A percentile compares a stretch with the other conserved stretches of the same genome.
These are phyloP conservation scores for Elegia similella DNA, from an alignment of 2,888 invertebrate genomes.

Conservation along the genomic window DNA sequence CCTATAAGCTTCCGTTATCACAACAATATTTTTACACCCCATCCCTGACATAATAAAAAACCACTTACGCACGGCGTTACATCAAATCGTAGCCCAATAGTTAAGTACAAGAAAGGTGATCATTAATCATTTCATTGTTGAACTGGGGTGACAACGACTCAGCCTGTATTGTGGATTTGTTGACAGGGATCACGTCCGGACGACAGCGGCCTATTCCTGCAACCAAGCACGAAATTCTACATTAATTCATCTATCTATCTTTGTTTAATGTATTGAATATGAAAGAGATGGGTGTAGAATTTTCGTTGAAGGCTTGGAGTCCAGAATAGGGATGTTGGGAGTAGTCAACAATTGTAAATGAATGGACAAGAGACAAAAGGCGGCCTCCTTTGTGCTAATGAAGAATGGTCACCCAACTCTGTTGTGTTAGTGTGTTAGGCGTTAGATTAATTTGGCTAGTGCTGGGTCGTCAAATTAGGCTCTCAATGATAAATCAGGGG, in stretches of 20 bases:
- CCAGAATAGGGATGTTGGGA: conserved; percentile 48
- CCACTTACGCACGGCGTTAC: conserved; percentile 23
- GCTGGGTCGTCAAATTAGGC: conserved; percentile 23
- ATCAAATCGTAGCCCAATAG: conserved; percentile 46
- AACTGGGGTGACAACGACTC: conserved; percentile 67
- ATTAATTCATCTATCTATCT: conserved; percentile 1
- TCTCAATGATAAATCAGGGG: conserved; percentile 14
- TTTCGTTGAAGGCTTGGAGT: background rate
- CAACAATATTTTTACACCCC: background rate
- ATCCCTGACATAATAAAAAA: conserved; percentile 13
- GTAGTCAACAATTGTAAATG: conserved; percentile 74
- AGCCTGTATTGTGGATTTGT: conserved; percentile 73
- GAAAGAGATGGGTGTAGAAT: background rate
- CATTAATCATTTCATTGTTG: conserved; percentile 78
- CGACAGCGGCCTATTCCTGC: conserved; percentile 59
- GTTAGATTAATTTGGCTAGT: conserved; percentile 63
- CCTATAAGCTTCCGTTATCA: background rate
- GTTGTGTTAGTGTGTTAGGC: conserved; percentile 66
- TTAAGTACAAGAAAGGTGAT: conserved; percentile 59
- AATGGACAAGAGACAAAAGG: conserved; percentile 75
- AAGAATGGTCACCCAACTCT: conserved; percentile 75
- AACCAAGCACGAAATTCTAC: background rate
- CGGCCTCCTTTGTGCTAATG: conserved; percentile 74
- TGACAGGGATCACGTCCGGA: conserved; percentile 73
- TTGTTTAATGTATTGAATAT: background rate